Conservation (phyloP, 1,140 invertebrate genomes). For the Sitobion miscanthi region DNA sequence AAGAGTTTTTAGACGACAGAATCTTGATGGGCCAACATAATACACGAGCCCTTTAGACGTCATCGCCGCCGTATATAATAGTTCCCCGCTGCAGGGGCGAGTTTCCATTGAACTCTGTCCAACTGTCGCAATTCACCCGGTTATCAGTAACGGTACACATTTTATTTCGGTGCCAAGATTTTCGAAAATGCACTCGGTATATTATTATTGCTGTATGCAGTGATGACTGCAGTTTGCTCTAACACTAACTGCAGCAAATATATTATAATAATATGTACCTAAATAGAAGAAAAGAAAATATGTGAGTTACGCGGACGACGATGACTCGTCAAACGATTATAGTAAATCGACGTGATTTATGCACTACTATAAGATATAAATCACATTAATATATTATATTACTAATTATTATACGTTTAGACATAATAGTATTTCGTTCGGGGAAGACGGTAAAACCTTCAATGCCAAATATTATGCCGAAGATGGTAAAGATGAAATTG, state of each 20-base stretch:
- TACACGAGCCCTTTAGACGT: background rate
- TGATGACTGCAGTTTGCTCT: background rate
- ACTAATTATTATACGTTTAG: too few relatives aligned
- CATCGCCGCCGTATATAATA: background rate
- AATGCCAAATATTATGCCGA: too few relatives aligned
- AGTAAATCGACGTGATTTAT: background rate
- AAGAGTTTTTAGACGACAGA: slow-evolving; percentile 40
- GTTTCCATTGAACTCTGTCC: slow-evolving; percentile 29
- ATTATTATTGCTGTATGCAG: background rate
- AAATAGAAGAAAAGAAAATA: background rate
- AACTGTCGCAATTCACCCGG: background rate
- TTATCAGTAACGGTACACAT: slow-evolving; percentile 11
- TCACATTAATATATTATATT: too few relatives aligned
- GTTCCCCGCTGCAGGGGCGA: background rate
- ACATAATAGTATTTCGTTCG: too few relatives aligned
- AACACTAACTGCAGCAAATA: background rate
- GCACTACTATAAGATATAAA: too few relatives aligned
- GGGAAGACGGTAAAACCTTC: too few relatives aligned
- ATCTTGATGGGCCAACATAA: slow-evolving; percentile 37
- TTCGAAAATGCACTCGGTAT: background rate
- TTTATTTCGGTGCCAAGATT: background rate
- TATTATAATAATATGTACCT: background rate
- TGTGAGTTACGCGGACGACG: background rate
- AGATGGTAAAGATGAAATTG: too few relatives aligned
- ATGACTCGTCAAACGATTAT: background rate